Evolutionary conservation across 1,140 invertebrate species (phyloP).

Genomic region (Trinorchestia longiramus): DNA sequence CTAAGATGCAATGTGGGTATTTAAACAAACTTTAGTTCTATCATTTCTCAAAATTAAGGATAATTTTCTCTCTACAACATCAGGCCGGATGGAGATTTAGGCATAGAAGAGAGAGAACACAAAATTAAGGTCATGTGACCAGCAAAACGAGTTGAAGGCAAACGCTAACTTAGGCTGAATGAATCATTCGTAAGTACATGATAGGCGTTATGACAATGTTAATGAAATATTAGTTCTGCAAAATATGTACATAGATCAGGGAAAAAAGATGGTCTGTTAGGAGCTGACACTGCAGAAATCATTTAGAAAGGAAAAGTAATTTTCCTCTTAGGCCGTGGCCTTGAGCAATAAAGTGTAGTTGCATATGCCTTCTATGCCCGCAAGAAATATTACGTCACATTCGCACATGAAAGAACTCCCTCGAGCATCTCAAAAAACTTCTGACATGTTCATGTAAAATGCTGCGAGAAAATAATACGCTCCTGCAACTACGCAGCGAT

Average conservation of each 20-base stretch:
- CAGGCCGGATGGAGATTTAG: no score
- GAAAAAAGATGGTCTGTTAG: not conserved
- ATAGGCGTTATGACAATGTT: no score
- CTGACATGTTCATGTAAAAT: not conserved
- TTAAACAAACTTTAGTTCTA: not conserved
- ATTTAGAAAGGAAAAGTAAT: not conserved
- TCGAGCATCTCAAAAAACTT: not conserved
- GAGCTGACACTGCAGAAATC: not conserved
- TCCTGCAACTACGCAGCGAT: not conserved
- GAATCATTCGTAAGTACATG: no score
- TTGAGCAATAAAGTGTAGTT: not conserved
- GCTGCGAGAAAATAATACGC: not conserved
- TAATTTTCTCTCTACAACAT: not conserved
- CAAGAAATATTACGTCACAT: not conserved
- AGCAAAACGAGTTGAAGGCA: not conserved
- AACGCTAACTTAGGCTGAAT: not conserved
- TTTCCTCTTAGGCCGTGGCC: not conserved
- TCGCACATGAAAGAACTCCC: not conserved
- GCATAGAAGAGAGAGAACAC: no score
- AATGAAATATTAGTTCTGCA: not conserved
- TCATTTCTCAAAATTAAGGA: not conserved
- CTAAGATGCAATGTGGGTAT: not conserved
- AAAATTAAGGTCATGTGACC: not conserved
- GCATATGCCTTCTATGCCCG: not conserved
- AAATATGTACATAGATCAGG: not conserved